Evolutionary conservation across 1,140 invertebrate species (phyloP).

Genomic region (Euwallacea similis): DNA sequence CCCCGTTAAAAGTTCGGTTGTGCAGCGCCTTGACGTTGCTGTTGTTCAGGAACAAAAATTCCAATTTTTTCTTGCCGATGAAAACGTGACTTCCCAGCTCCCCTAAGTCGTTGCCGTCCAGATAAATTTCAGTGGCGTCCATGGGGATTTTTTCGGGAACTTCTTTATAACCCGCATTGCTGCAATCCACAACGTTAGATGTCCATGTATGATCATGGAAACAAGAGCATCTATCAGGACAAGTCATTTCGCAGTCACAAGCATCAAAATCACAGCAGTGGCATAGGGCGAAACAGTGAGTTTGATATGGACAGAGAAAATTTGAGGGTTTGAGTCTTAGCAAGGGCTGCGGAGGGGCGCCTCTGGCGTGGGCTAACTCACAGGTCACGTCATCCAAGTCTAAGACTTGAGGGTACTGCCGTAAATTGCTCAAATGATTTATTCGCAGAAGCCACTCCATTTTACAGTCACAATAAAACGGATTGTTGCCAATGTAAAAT

Average conservation of each 20-base stretch:
- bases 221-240: slow-evolving; percentile 82
- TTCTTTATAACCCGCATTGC: slow-evolving; percentile 68
- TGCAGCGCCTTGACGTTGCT: slow-evolving; percentile 77
- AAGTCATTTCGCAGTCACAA: slow-evolving; percentile 90
- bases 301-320: slow-evolving; percentile 84
- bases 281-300: slow-evolving; percentile 86
- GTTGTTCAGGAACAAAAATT: slow-evolving; percentile 80
- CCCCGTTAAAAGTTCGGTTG: slow-evolving; percentile 83
- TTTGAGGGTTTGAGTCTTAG: slow-evolving; percentile 77
- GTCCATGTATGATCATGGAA: slow-evolving; percentile 91
- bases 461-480: slow-evolving; percentile 79
- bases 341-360: slow-evolving; percentile 70
- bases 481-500: slow-evolving; percentile 80
- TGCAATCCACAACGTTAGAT: slow-evolving; percentile 88
- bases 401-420: slow-evolving; percentile 80
- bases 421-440: slow-evolving; percentile 67
- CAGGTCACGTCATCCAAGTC: slow-evolving; percentile 83
- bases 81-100: slow-evolving; percentile 82
- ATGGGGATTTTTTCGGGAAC: slow-evolving; percentile 82
- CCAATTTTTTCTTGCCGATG: slow-evolving; percentile 83
- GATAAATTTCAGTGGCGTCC: slow-evolving; percentile 87
- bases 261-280: slow-evolving; percentile 90
- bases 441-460: slow-evolving; percentile 85
- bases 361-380: slow-evolving; percentile 75
- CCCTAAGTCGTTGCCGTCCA: slow-evolving; percentile 82